phyloP scores from a whole-genome alignment of 2,797 vertebrate species.

The Apogon talboti region DNA sequence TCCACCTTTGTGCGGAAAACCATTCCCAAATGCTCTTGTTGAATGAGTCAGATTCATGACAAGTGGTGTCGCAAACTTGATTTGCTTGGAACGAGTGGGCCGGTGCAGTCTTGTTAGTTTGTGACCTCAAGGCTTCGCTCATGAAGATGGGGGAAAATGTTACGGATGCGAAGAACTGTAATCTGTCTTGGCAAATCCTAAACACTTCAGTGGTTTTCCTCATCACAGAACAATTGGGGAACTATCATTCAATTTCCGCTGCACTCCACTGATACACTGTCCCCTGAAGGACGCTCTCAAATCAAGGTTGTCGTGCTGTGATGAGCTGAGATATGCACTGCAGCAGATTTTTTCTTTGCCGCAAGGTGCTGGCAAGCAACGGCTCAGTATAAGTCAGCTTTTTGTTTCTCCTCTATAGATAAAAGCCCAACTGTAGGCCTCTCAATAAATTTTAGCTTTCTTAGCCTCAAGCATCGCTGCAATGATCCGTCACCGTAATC shows the following conservation, averaged over 20 bases:
- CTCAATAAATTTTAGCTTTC: constrained; percentile 37
- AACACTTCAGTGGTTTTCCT: constrained; percentile 5
- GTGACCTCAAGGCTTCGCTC: constrained; percentile 13
- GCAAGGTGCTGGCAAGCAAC: constrained; percentile 36
- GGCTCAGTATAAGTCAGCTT: constrained; percentile 25
- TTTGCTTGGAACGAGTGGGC: constrained; percentile 11
- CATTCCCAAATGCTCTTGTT: not conserved
- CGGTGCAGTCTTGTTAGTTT: not conserved
- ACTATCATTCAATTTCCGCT: constrained; percentile 29
- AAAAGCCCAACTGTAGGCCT: constrained; percentile 39
- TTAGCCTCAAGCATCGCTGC: constrained; percentile 38
- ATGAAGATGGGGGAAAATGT: not conserved
- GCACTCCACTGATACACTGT: not conserved
- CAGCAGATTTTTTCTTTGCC: constrained; percentile 42
- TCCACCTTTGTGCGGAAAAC: constrained; percentile 9
- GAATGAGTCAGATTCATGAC: constrained; percentile 13
- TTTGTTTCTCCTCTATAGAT: constrained; percentile 29
- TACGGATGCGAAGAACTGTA: constrained; percentile 13
- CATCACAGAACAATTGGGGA: constrained; percentile 12
- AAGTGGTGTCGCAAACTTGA: not conserved
- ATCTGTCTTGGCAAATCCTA: constrained; percentile 2
- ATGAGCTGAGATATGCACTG: constrained; percentile 43
- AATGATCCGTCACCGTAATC: constrained; percentile 48
- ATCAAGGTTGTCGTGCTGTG: constrained; percentile 7
- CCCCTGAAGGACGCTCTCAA: constrained; percentile 15